A percentile compares a stretch with the other conserved stretches of the same genome.
Conservation (phyloP, 2,113 vertebrate species). For the Elephas maximus region DNA sequence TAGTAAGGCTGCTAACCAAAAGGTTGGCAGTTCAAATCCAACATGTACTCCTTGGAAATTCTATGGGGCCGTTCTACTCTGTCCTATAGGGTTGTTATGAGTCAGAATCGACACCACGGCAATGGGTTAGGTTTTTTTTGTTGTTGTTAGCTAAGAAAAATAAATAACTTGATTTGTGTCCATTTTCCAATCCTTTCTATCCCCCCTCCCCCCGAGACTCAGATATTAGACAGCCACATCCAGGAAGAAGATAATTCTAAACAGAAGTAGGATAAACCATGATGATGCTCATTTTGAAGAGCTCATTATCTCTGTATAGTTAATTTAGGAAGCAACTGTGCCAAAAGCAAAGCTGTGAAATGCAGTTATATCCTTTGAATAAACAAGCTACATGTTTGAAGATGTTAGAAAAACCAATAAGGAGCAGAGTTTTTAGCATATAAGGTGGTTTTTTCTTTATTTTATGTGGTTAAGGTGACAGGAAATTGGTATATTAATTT, state of each 20-base stretch:
- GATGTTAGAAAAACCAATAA: conserved; percentile 30
- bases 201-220: background rate
- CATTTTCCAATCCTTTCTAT: background rate
- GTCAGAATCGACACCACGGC: no score
- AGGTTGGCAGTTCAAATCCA: no score
- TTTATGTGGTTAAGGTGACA: conserved; percentile 9
- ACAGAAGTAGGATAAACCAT: conserved; percentile 6
- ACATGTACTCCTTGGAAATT: no score
- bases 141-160: conserved; percentile 23
- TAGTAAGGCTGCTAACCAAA: no score
- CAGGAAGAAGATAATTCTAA: background rate
- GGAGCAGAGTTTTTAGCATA: background rate
- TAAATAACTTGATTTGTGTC: background rate
- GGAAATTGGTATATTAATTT: conserved; percentile 31
- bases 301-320: conserved; percentile 3
- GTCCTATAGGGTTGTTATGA: no score
- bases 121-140: no score
- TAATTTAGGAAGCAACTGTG: conserved; percentile 53
- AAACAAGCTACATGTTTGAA: conserved; percentile 44
- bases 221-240: background rate
- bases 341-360: conserved; percentile 53
- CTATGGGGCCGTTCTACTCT: no score
- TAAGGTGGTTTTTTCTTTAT: conserved; percentile 41
- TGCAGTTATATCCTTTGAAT: background rate
- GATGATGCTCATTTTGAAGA: background rate